Base-by-base conservation (phyloP, 2,113 vertebrate genomes). In the Tragelaphus strepsiceros region DNA sequence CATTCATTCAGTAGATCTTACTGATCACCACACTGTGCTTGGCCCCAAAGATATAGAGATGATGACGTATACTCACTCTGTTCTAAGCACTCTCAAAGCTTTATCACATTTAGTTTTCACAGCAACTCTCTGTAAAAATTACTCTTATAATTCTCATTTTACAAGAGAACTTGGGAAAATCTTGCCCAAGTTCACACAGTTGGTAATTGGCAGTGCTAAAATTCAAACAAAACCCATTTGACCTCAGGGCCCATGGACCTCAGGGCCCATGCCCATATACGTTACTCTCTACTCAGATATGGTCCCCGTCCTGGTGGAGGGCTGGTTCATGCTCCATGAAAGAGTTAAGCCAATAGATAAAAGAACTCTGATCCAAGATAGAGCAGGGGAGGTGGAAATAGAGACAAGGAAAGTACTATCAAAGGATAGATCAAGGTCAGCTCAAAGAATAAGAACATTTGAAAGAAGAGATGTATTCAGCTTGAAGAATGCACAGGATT, bases 331-430 rank as follows among this genome's bases (percentile, higher is more conserved):
- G 78, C 62, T 77, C 59, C 61, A 78, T 12, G 43, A 49, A 26
- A 92, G 46, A 86, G 35, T 64, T 83, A 83, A 80, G n/a, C 5
- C 95, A 96, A 71, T n/a, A 94, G 56, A 83, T 80, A 78, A 96
- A 71, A 71, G 28, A 82, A 24, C 49, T 91, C 35, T 90, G 39
- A 86, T 90, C 71, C 35, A 77, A 92, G 62, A 87, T 43, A 77
- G 15, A 83, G 21, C 3, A 4, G 14, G 86, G 17, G 32, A 86
- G 9, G 30, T 83, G 4, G 56, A 97, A 89, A 51, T 35, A 58
- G 77, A 80, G 22, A 82, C n/a, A 43, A 43, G 53, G 51, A 67
- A 85, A 61, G 30, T 97, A 39, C n/a, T 90, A 32, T 89, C 35
- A 26, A 85, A 96, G 43, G 19, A 26, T 77, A 89, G 39, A 67